Evolutionary conservation across 2,113 vertebrate species (phyloP), one percentile per base, ranked within the genome.

Genomic region (Thymallus thymallus): DNA sequence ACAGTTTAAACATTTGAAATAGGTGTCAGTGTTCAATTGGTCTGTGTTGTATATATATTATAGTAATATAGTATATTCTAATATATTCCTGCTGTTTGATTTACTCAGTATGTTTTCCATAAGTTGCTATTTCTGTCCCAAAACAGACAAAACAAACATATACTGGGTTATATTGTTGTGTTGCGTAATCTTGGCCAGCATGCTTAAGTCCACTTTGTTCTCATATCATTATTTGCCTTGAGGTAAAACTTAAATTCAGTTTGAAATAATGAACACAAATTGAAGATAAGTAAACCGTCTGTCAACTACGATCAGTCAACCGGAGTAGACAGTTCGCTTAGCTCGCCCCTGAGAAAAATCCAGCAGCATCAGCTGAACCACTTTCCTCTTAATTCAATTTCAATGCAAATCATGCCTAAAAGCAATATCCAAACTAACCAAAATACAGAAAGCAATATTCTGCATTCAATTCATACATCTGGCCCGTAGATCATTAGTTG

Each of bases 251-350:
- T n/a, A n/a, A n/a, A 6, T 46, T 64, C 13, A 14, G 3, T 73
- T 13, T 6, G 79, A 46, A 23, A 22, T 61, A 26, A 74, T 58
- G 63, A 66, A 63, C 2, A 58, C 23, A 35, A 29, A 70, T 63
- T 48, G 30, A 62, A 48, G 61, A 48, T 24, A 41, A 58, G 72
- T 74, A 70, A 73, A 78, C 71, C 67, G 41, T 67, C 45, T 71
- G 77, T 79, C 77, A 62, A 41, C 18, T 69, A 56, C 46, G 69
- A 78, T 78, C 75, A 58, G 48, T 76, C 76, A 64, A 56, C n/a
- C 56, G 23, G 1, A 60, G 13, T 22, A 22, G 13, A 60, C 56
- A 60, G 20, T 7, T 9, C n/a, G 18, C 56, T 22, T 60, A 7
- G n/a, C 56, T 60, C 6, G n/a, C n/a, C 6, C 16, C n/a, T 22